These are phyloP conservation scores for Ruditapes philippinarum DNA, from an alignment of 1,140 invertebrate genomes.

Conservation along the genomic window DNA sequence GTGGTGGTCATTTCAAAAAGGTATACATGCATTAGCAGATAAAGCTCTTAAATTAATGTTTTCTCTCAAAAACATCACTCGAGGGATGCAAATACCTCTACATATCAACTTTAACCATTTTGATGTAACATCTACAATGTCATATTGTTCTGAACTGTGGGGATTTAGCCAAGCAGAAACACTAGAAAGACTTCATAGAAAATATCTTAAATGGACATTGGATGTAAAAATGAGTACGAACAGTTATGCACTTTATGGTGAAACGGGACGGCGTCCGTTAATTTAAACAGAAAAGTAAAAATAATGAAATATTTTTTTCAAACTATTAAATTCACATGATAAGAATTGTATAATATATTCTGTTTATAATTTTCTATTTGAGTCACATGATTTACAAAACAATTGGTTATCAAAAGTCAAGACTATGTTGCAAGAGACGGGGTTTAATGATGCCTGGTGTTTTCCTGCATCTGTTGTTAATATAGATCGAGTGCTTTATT, in stretches of 20 bases:
- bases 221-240: neutral
- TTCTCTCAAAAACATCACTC: neutral
- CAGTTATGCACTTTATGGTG: neutral
- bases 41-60: conserved; percentile 40
- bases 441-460: too few species aligned
- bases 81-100: neutral
- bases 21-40: neutral
- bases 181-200: neutral
- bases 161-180: neutral
- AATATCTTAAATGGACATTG: neutral
- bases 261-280: neutral
- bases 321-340: too few species aligned
- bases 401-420: too few species aligned
- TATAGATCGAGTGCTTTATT: too few species aligned
- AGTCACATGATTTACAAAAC: too few species aligned
- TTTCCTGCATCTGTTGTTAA: too few species aligned
- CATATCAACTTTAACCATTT: conserved; percentile 36
- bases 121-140: neutral
- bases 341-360: too few species aligned
- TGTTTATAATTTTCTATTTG: too few species aligned
- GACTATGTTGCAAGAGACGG: too few species aligned
- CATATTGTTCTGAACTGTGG: neutral
- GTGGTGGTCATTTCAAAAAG: neutral
- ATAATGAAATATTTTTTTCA: too few species aligned
- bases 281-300: neutral